phyloP scores from a whole-genome alignment of 2,113 vertebrate species.

The Sinocyclocheilus grahami region DNA sequence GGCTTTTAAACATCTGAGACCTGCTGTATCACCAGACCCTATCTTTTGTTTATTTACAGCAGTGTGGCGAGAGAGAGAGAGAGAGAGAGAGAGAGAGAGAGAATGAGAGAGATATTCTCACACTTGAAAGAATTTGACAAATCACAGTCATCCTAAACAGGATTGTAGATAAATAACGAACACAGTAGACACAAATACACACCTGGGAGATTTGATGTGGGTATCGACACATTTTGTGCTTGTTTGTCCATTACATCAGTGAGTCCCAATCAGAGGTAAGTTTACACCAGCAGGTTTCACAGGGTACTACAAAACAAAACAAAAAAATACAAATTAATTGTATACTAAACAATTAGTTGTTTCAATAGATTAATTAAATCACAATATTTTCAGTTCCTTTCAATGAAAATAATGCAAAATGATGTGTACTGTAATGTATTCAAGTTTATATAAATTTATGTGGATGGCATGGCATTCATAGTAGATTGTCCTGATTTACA shows the following conservation, averaged over 20 bases:
- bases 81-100: slow-evolving; percentile 2
- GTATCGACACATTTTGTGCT: not conserved
- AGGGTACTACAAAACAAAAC: not conserved
- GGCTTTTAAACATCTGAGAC: slow-evolving; percentile 84
- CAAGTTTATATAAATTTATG: not conserved
- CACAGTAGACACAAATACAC: not conserved
- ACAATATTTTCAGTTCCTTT: not conserved
- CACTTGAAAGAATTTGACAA: slow-evolving; percentile 5
- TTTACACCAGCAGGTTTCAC: slow-evolving; percentile 14
- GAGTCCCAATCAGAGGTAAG: not conserved
- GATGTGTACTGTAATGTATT: not conserved
- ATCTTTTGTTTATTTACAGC: slow-evolving; percentile 89
- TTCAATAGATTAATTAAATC: not conserved
- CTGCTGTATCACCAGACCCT: slow-evolving; percentile 78
- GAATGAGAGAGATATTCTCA: slow-evolving; percentile 1
- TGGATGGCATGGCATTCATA: not conserved
- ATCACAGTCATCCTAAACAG: not conserved
- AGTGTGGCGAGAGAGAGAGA: slow-evolving; percentile 66
- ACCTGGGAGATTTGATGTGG: not conserved
- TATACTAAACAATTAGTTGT: not conserved
- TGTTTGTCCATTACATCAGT: not conserved
- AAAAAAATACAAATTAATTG: not conserved
- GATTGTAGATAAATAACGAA: not conserved
- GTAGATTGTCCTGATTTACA: not conserved
- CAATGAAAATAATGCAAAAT: not conserved